Conservation (phyloP, 2,888 invertebrate species). For the Agrochola lota region DNA sequence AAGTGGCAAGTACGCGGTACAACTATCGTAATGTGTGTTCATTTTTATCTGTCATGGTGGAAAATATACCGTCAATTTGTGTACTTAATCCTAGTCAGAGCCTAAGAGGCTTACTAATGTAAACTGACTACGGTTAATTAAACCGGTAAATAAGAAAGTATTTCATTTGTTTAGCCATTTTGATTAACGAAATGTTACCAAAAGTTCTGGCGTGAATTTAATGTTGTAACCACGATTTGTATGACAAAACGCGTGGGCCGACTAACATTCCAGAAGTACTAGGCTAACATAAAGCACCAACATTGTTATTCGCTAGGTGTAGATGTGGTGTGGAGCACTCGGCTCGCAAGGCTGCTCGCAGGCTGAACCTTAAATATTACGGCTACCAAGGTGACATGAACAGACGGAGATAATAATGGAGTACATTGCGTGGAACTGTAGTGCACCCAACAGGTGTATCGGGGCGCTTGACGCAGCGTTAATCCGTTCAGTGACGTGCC, state of each 20-base stretch:
- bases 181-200: neutral
- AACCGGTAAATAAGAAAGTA: neutral
- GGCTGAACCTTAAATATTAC: conserved; percentile 17
- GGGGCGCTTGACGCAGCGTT: conserved; percentile 52
- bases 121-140: neutral
- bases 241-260: conserved; percentile 10
- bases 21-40: conserved; percentile 46
- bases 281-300: conserved; percentile 25
- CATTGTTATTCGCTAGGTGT: neutral
- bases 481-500: conserved; percentile 51
- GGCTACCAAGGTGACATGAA: conserved; percentile 45
- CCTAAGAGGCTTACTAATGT: neutral
- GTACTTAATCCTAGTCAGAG: neutral
- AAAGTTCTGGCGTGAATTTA: too few species aligned
- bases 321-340: neutral
- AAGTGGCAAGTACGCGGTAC: conserved; percentile 30
- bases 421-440: conserved; percentile 42
- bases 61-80: conserved; percentile 22
- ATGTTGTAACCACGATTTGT: neutral
- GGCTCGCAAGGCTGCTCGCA: conserved; percentile 13
- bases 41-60: conserved; percentile 48
- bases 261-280: conserved; percentile 15
- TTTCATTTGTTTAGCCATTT: neutral
- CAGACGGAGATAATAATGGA: conserved; percentile 46
- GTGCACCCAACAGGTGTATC: conserved; percentile 60